These are phyloP conservation scores for Campoletis sonorensis DNA, from an alignment of 1,140 invertebrate species.

Conservation along the genomic window DNA sequence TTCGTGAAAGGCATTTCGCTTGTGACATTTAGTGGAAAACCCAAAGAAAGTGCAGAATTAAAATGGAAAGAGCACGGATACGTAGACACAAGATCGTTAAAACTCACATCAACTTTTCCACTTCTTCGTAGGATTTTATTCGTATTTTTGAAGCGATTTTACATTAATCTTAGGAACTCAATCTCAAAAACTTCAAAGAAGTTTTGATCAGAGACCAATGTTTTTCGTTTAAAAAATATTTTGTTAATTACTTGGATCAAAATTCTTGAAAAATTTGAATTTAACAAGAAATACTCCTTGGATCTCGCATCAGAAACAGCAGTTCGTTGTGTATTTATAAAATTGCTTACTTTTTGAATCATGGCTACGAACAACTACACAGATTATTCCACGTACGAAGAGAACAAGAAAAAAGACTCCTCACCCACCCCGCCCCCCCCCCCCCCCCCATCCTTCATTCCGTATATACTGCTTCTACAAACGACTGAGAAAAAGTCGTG, in stretches of 20 bases:
- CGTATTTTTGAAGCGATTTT: too few relatives aligned
- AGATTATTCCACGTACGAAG: slow-evolving; percentile 23
- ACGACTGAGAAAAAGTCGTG: background rate
- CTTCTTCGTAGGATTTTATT: too few relatives aligned
- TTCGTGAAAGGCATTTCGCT: slow-evolving; percentile 49
- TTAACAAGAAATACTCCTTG: too few relatives aligned
- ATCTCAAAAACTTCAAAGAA: background rate
- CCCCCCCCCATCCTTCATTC: background rate
- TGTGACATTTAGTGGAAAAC: slow-evolving; percentile 72
- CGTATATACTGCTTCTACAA: background rate
- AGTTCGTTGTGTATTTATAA: background rate
- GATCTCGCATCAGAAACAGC: too few relatives aligned
- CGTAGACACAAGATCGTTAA: background rate
- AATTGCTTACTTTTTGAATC: background rate
- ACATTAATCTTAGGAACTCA: too few relatives aligned
- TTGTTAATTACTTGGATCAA: too few relatives aligned
- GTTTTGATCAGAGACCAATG: background rate
- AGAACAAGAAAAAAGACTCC: slow-evolving; percentile 7
- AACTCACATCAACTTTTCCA: too few relatives aligned
- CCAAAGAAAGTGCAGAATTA: slow-evolving; percentile 52
- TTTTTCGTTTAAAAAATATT: too few relatives aligned
- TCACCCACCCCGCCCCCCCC: background rate
- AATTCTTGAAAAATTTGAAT: too few relatives aligned
- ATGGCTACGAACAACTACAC: slow-evolving; percentile 2
- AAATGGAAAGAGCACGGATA: background rate